Base-by-base conservation (phyloP, 2,888 invertebrate genomes). In the Chrysolina haemoptera region DNA sequence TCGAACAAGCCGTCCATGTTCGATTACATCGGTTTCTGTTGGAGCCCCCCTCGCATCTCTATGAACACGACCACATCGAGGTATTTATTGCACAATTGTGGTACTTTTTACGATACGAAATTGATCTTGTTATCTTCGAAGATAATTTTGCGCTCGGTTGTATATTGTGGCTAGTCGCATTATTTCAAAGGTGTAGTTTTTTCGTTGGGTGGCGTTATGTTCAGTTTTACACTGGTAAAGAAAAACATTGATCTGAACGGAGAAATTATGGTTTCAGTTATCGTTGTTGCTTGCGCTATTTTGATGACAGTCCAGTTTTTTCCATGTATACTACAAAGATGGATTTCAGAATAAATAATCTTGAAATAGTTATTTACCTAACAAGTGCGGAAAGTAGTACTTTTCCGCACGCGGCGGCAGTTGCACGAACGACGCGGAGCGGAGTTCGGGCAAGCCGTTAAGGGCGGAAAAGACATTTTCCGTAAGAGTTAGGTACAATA, bases 11-110 rank as follows among this genome's bases (percentile, higher is more conserved):
- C 80, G 84, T 81, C 85, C 83, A 85, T 84, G 82, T 84, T 83
- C 84, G 83, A 83, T 84, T 85, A 86, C 85, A 85, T 85, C 84
- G 84, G 82, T 86, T 86, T 85, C 85, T 86, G 83, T 83, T 79
- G 79, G 78, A 80, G 73, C 74, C 76, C 73, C 78, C 74, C 75
- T 76, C 80, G 78, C 79, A 78, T 76, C 78, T 82, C 82, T 82
- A 83, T 82, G 83, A 82, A 83, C 82, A 81, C 78, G 81, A 79
- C 74, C 82, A 79, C 81, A 74, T 80, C 76, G 78, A 75, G 80
- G 83, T 83, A 84, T 84, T 85, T 85, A 84, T 84, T 83, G 82
- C 82, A 76, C 83, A 82, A 85, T 84, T 84, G 84, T 83, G 73
- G 79, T 71, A 80, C 82, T 83, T 84, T 84, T 84, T 83, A 78